These are phyloP conservation scores for Cathartes aura DNA, from an alignment of 2,113 vertebrate species.

Conservation along the genomic window DNA sequence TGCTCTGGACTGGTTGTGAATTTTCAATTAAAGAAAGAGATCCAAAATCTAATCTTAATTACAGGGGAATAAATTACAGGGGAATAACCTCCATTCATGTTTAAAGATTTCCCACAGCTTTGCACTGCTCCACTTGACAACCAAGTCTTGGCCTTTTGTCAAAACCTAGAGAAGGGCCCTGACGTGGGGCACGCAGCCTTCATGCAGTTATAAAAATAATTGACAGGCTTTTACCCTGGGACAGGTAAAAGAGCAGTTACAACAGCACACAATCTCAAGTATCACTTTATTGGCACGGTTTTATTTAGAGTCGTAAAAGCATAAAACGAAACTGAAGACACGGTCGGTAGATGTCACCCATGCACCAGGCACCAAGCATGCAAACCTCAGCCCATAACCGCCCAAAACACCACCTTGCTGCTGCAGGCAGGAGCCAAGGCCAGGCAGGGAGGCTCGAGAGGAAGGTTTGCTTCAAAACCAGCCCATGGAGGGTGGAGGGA, in stretches of 20 bases:
- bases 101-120: not conserved
- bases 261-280: not conserved
- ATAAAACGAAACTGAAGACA: not conserved
- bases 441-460: too few relatives aligned
- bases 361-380: not conserved
- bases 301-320: not conserved
- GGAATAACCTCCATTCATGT: not conserved
- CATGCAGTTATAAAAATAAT: not conserved
- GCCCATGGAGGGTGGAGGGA: not conserved
- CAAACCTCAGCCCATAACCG: fast-evolving
- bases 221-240: not conserved
- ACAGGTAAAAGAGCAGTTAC: not conserved
- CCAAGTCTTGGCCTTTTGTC: not conserved
- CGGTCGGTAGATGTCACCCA: conserved; percentile 22
- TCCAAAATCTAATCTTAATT: not conserved
- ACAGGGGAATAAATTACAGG: not conserved
- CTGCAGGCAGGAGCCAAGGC: not conserved
- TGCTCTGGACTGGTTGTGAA: not conserved
- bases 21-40: not conserved
- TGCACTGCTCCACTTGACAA: not conserved
- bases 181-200: not conserved
- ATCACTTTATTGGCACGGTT: fast-evolving
- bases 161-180: not conserved
- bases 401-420: fast-evolving
- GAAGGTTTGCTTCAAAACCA: not conserved